phyloP scores from a whole-genome alignment of 2,797 vertebrate genomes.

The Bovichtus variegatus region DNA sequence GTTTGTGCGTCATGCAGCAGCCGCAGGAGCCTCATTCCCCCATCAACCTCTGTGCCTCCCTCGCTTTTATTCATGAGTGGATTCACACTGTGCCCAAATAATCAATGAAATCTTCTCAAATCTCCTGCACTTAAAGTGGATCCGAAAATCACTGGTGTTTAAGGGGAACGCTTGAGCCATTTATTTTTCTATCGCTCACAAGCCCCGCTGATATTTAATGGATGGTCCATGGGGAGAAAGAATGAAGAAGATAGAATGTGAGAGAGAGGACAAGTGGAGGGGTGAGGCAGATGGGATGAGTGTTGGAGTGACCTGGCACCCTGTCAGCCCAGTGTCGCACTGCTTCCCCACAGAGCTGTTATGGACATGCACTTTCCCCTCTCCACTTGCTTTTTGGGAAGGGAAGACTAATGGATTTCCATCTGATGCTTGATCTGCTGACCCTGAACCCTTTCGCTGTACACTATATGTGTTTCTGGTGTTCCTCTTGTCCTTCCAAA shows the following conservation, averaged over 20 bases:
- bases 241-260: slow-evolving; percentile 26
- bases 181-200: slow-evolving; percentile 64
- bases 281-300: slow-evolving; percentile 6
- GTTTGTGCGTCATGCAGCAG: slow-evolving; percentile 6
- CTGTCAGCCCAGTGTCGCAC: neutral
- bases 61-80: slow-evolving; percentile 60
- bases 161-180: slow-evolving; percentile 56
- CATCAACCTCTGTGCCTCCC: slow-evolving; percentile 19
- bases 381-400: slow-evolving; percentile 41
- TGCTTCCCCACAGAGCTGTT: slow-evolving; percentile 18
- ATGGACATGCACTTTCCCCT: slow-evolving; percentile 26
- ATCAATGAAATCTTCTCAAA: slow-evolving; percentile 65
- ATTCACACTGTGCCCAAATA: slow-evolving; percentile 62
- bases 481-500: slow-evolving; percentile 5
- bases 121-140: slow-evolving; percentile 57
- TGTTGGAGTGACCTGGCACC: neutral
- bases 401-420: slow-evolving; percentile 34
- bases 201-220: slow-evolving; percentile 71
- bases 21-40: slow-evolving; percentile 23
- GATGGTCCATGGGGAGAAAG: slow-evolving; percentile 57
- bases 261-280: slow-evolving; percentile 31
- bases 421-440: slow-evolving; percentile 12
- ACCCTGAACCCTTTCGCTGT: slow-evolving; percentile 19
- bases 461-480: neutral
- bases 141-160: slow-evolving; percentile 70